phyloP scores from a whole-genome alignment of 2,113 vertebrate species.

The Centropus bengalensis region DNA sequence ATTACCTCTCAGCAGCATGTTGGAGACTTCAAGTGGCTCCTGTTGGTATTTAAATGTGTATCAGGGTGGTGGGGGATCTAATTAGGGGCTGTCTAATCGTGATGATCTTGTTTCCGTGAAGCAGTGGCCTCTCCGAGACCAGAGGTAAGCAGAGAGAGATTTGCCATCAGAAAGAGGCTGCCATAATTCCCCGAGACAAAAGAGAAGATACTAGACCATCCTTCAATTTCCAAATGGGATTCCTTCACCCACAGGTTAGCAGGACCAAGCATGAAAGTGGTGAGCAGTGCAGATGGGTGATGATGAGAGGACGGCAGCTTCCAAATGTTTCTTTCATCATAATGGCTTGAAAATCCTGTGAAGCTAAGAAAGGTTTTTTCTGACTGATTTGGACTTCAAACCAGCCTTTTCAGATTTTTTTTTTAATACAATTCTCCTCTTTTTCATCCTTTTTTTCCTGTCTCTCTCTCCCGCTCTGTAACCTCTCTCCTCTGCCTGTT shows the following conservation, averaged over 20 bases:
- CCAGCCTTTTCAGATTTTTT: not conserved
- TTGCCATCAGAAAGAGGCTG: not conserved
- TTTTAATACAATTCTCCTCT: not conserved
- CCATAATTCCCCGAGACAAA: not conserved
- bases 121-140: not conserved
- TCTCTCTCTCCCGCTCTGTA: not conserved
- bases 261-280: not conserved
- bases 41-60: not conserved
- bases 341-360: not conserved
- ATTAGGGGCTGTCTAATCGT: not conserved
- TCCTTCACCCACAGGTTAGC: not conserved
- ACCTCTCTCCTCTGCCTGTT: not conserved
- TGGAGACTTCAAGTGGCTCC: not conserved
- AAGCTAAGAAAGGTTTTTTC: not conserved
- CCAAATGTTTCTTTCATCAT: not conserved
- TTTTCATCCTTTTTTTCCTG: not conserved
- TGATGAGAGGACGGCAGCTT: not conserved
- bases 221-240: not conserved
- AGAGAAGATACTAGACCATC: not conserved
- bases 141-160: not conserved
- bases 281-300: not conserved
- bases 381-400: not conserved
- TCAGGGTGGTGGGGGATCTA: not conserved
- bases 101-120: fast-evolving
- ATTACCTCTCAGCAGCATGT: not conserved